Conservation (phyloP, 2,113 vertebrate species). For the Hypanus sabinus region DNA sequence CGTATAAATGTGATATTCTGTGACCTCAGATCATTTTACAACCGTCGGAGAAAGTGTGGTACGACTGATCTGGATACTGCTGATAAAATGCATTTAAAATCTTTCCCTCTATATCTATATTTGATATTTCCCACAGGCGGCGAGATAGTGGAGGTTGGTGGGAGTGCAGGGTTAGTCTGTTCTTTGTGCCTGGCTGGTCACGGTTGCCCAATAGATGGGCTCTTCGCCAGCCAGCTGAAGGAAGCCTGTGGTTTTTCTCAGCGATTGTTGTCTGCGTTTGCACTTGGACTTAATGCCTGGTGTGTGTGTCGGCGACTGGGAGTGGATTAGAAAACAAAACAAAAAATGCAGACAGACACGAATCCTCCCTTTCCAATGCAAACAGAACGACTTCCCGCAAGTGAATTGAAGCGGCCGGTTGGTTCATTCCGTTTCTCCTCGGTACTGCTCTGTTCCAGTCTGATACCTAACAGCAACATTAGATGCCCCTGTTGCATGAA, state of each 20-base stretch:
- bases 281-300: constrained; percentile 30
- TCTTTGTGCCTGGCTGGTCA: background rate
- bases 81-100: accelerated
- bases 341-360: constrained; percentile 24
- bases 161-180: background rate
- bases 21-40: constrained; percentile 25
- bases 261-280: constrained; percentile 29
- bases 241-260: constrained; percentile 4
- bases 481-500: background rate
- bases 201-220: background rate
- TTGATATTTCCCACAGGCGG: background rate
- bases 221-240: constrained; percentile 33
- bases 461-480: background rate
- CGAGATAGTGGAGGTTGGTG: accelerated
- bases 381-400: background rate
- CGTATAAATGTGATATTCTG: background rate
- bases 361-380: constrained; percentile 12
- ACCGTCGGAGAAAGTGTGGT: background rate
- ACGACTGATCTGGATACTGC: background rate
- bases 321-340: constrained; percentile 32
- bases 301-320: constrained; percentile 30
- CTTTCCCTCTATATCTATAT: background rate
- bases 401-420: background rate
- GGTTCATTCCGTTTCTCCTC: background rate
- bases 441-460: constrained; percentile 4